Conservation (phyloP, 2,888 invertebrate species). For the Acleris sparsana region DNA sequence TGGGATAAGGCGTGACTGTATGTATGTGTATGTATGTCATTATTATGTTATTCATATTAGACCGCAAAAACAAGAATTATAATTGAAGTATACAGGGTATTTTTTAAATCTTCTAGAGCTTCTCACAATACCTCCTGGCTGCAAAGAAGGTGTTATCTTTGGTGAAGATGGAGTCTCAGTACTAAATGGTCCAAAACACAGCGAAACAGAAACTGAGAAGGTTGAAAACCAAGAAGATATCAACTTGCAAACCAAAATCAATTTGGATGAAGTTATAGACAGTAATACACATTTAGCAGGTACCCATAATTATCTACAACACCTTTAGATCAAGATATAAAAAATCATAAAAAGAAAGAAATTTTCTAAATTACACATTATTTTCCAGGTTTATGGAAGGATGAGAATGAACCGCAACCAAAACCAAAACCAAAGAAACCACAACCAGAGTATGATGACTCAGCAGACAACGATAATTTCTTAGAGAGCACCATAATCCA, state of each 20-base stretch:
- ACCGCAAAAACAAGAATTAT: no score
- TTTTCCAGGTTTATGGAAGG: conserved; percentile 72
- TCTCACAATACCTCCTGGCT: conserved; percentile 87
- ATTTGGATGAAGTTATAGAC: conserved; percentile 85
- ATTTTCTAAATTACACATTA: neutral
- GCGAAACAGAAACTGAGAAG: conserved; percentile 44
- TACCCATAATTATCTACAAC: conserved; percentile 44
- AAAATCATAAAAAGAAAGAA: no score
- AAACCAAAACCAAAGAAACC: conserved; percentile 47
- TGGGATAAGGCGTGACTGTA: no score
- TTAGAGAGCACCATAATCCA: conserved; percentile 67
- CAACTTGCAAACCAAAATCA: conserved; percentile 71
- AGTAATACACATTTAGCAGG: conserved; percentile 84
- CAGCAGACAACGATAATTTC: conserved; percentile 66
- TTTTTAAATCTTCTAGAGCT: conserved; percentile 68
- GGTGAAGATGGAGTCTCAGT: conserved; percentile 80
- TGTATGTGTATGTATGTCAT: no score
- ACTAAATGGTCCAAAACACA: conserved; percentile 51
- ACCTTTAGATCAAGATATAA: neutral
- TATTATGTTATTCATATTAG: no score
- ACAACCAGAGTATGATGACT: conserved; percentile 51
- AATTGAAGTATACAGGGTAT: neutral
- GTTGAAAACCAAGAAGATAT: conserved; percentile 52
- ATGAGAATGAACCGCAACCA: conserved; percentile 58
- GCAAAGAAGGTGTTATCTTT: conserved; percentile 83